phyloP scores from a whole-genome alignment of 2,797 vertebrate genomes.

The Sparidentex hasta region DNA sequence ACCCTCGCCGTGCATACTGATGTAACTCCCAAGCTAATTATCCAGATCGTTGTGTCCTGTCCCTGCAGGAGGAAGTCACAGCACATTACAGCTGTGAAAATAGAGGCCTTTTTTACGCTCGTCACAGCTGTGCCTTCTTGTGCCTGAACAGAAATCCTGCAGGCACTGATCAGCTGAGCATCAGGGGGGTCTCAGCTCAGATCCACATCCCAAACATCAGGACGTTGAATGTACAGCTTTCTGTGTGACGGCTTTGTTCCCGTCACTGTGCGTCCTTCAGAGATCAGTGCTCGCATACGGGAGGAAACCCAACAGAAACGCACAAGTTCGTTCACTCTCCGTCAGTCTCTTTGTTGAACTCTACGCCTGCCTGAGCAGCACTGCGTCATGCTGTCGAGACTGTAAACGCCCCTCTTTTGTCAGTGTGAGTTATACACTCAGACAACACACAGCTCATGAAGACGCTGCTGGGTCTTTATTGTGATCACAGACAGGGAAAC shows the following conservation, averaged over 20 bases:
- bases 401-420: neutral
- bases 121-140: constrained; percentile 3
- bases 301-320: neutral
- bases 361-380: neutral
- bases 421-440: neutral
- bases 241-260: neutral
- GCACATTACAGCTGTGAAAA: constrained; percentile 20
- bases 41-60: neutral
- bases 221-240: neutral
- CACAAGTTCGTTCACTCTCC: neutral
- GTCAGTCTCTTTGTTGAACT: constrained; percentile 14
- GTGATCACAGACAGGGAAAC: no score
- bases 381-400: constrained; percentile 21
- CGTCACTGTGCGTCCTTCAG: neutral
- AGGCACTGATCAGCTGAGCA: constrained; percentile 63
- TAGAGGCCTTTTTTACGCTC: constrained; percentile 14
- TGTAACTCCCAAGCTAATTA: neutral
- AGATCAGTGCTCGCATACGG: neutral
- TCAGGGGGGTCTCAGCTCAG: neutral
- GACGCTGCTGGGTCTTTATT: no score
- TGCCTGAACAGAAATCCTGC: constrained; percentile 19
- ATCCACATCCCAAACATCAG: neutral
- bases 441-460: neutral
- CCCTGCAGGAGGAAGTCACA: constrained; percentile 11
- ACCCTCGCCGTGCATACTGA: neutral